phyloP scores from a whole-genome alignment of 1,140 invertebrate genomes.

The Pemphigus obesinymphae region DNA sequence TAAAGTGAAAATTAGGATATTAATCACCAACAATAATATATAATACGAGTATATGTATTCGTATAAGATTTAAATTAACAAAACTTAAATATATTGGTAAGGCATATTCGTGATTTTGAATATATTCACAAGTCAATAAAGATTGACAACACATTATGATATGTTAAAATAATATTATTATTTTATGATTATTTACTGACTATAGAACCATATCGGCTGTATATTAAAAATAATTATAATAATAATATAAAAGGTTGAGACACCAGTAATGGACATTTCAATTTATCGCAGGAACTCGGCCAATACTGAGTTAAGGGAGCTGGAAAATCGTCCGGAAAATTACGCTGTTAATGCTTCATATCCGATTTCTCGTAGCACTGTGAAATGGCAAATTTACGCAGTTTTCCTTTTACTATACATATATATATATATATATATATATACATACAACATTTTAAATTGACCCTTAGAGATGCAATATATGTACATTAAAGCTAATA shows the following conservation, averaged over 20 bases:
- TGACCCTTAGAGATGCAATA: background rate
- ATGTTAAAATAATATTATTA: no score
- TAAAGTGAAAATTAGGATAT: no score
- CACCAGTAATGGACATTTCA: slow-evolving; percentile 37
- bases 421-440: no score
- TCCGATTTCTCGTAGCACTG: slow-evolving; percentile 15
- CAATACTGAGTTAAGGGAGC: background rate
- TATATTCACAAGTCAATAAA: background rate
- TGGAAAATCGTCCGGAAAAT: slow-evolving; percentile 35
- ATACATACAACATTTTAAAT: background rate
- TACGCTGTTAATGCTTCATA: slow-evolving; percentile 33
- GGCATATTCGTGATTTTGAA: no score
- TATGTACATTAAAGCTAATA: background rate
- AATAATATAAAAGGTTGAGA: background rate
- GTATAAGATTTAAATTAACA: no score
- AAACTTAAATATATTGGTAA: no score
- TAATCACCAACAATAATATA: no score
- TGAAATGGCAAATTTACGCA: slow-evolving; percentile 9
- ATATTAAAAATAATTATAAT: background rate
- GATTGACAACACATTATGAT: background rate
- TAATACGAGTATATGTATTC: no score
- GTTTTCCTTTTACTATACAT: slow-evolving; percentile 16
- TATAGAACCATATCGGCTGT: background rate
- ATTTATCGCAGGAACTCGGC: slow-evolving; percentile 30
- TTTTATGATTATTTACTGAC: background rate